These are phyloP conservation scores for Heterodera filipjevi DNA, from an alignment of 2,888 invertebrate species.

Conservation along the genomic window DNA sequence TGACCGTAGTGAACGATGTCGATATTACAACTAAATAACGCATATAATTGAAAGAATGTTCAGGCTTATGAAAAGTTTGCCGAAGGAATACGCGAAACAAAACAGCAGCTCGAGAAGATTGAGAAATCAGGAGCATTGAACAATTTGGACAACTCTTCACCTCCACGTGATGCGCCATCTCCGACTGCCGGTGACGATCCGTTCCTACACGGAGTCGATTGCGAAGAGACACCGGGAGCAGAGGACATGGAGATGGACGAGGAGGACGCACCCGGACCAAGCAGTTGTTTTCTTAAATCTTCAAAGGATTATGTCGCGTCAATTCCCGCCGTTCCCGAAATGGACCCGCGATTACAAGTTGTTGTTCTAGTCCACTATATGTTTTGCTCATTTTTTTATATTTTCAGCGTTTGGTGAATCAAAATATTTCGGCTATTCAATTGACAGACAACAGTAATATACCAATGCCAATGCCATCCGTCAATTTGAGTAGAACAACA, in stretches of 20 bases:
- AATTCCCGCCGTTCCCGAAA: slow-evolving; percentile 4
- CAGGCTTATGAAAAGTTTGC: slow-evolving; percentile 46
- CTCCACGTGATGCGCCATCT: slow-evolving; percentile 54
- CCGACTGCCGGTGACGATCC: slow-evolving; percentile 45
- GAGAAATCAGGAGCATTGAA: slow-evolving; percentile 50
- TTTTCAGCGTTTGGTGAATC: slow-evolving; percentile 19
- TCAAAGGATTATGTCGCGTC: slow-evolving; percentile 26
- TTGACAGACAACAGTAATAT: background rate
- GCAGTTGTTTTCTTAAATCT: slow-evolving; percentile 31
- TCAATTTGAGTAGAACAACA: background rate
- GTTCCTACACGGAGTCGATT: slow-evolving; percentile 33
- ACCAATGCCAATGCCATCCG: background rate
- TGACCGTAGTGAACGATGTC: slow-evolving; percentile 91
- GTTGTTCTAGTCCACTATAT: too few relatives aligned
- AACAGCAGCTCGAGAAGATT: slow-evolving; percentile 48
- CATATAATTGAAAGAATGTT: slow-evolving; percentile 20
- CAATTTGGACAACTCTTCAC: slow-evolving; percentile 43
- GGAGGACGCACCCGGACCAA: slow-evolving; percentile 40
- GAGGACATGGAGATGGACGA: slow-evolving; percentile 57
- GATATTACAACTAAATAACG: slow-evolving; percentile 68
- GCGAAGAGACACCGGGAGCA: slow-evolving; percentile 23
- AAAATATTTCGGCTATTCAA: background rate
- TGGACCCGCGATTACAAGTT: slow-evolving; percentile 33
- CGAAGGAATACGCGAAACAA: slow-evolving; percentile 39
- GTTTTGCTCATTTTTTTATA: background rate